Conservation (phyloP, 2,797 vertebrate species). For the Alosa sapidissima region DNA sequence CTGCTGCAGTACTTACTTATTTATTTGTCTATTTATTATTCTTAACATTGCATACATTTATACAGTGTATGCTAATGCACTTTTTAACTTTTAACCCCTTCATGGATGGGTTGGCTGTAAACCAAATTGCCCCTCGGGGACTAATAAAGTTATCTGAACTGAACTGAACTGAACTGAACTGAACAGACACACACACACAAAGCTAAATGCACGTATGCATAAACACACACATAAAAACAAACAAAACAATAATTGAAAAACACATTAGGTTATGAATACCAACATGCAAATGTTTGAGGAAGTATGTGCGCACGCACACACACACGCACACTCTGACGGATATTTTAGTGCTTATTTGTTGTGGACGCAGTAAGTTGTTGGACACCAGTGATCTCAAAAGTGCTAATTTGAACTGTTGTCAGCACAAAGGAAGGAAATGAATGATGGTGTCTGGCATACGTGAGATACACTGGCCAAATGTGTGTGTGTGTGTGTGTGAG, state of each 20-base stretch:
- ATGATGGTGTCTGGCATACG: constrained; percentile 37
- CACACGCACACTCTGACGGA: background rate
- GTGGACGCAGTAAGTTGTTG: background rate
- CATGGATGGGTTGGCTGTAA: too few species aligned
- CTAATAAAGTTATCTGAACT: too few species aligned
- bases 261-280: too few species aligned
- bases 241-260: background rate
- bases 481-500: background rate
- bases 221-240: background rate
- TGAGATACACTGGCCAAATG: background rate
- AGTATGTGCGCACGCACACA: too few species aligned
- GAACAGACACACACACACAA: too few species aligned
- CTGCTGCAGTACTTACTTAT: too few species aligned
- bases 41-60: too few species aligned
- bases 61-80: too few species aligned
- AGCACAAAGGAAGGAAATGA: constrained; percentile 71
- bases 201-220: background rate
- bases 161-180: too few species aligned
- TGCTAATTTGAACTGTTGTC: constrained; percentile 52
- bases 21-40: too few species aligned
- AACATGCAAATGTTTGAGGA: background rate
- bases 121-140: too few species aligned
- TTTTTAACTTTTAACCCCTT: too few species aligned
- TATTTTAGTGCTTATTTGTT: background rate
- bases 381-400: constrained; percentile 35